Percentiles rank a stretch among this genome's conserved stretches.
Conservation (phyloP, 2,797 vertebrate species). For the Poeciliopsis presidionis region DNA sequence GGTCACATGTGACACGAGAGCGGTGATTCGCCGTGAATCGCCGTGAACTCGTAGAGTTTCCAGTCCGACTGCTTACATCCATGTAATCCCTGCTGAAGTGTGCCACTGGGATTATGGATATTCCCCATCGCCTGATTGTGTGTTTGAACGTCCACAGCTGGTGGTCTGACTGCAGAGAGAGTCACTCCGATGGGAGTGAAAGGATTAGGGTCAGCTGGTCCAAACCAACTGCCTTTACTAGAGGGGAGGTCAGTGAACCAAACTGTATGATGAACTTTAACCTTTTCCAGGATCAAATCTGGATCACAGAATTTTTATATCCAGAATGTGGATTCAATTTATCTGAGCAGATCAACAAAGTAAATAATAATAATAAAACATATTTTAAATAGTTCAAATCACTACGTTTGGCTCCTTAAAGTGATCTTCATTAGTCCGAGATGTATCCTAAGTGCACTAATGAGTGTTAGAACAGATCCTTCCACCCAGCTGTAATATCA, state of each 20-base stretch:
- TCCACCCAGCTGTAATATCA: neutral
- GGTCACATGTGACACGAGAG: neutral
- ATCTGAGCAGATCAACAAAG: neutral
- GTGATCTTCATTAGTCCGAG: neutral
- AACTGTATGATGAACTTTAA: neutral
- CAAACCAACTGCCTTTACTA: slow-evolving; percentile 18
- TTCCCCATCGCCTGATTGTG: slow-evolving; percentile 9
- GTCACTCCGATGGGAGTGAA: slow-evolving; percentile 2
- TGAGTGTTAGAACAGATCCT: neutral
- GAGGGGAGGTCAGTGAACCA: slow-evolving; percentile 4
- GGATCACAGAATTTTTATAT: neutral
- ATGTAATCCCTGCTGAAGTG: slow-evolving; percentile 51
- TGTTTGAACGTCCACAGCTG: slow-evolving; percentile 31
- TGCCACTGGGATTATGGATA: slow-evolving; percentile 55
- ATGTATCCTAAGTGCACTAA: neutral
- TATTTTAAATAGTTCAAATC: neutral
- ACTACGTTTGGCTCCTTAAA: neutral
- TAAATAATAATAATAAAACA: neutral
- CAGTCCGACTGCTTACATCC: slow-evolving; percentile 11
- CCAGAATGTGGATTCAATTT: neutral
- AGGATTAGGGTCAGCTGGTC: slow-evolving; percentile 39
- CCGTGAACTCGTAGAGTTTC: neutral
- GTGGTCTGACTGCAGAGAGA: slow-evolving; percentile 9
- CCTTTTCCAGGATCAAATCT: slow-evolving; percentile 2
- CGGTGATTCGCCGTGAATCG: neutral